Percentiles rank a stretch among this genome's conserved stretches.
Conservation (phyloP, 1,140 invertebrate genomes). For the Acyrthosiphon pisum region DNA sequence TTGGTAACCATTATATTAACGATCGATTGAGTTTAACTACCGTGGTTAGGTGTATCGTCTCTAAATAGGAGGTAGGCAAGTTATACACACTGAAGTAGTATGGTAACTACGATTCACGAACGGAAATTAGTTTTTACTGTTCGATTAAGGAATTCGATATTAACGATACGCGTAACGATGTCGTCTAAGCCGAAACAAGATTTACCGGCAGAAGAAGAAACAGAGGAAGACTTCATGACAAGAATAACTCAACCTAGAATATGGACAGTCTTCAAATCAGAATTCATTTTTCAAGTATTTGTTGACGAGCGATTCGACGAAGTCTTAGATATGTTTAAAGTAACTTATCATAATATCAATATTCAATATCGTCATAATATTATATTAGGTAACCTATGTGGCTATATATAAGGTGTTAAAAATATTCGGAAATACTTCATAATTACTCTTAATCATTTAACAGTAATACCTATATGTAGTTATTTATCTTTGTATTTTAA, state of each 20-base stretch:
- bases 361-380: background rate
- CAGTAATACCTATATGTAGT: too few relatives aligned
- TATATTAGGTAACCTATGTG: background rate
- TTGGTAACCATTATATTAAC: background rate
- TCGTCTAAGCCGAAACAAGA: conserved; percentile 15
- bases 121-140: background rate
- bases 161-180: background rate
- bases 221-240: conserved; percentile 39
- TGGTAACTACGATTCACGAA: background rate
- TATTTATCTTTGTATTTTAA: too few relatives aligned
- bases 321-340: conserved; percentile 44
- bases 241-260: conserved; percentile 46
- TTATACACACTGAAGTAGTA: background rate
- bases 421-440: too few relatives aligned
- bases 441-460: too few relatives aligned
- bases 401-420: too few relatives aligned
- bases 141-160: background rate
- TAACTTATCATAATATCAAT: background rate
- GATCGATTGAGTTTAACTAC: background rate
- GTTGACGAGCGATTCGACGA: conserved; percentile 30
- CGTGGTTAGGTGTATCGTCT: background rate
- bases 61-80: background rate
- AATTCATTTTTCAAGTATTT: conserved; percentile 38
- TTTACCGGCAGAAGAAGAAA: conserved; percentile 11
- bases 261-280: background rate